Conservation (phyloP, 2,888 invertebrate species). For the Phragmatobia fuliginosa region DNA sequence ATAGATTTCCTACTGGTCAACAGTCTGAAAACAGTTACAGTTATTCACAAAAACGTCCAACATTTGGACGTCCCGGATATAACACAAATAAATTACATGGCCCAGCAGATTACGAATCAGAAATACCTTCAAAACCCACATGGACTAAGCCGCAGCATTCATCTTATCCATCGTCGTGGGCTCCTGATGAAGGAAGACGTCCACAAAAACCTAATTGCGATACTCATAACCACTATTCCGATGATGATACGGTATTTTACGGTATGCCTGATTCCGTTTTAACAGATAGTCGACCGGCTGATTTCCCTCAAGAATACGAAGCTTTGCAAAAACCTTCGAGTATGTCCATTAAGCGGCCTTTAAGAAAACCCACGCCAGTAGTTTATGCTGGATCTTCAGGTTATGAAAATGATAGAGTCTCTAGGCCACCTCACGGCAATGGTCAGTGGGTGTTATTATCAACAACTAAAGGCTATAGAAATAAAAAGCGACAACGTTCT, state of each 20-base stretch:
- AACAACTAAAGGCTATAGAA: slow-evolving; percentile 91
- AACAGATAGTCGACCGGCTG: slow-evolving; percentile 81
- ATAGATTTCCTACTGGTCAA: slow-evolving; percentile 59
- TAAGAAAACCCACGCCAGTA: slow-evolving; percentile 78
- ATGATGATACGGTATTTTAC: slow-evolving; percentile 72
- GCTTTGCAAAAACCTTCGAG: slow-evolving; percentile 71
- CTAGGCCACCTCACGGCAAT: slow-evolving; percentile 89
- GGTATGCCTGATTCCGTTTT: slow-evolving; percentile 78
- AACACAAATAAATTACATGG: slow-evolving; percentile 76
- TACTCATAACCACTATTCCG: slow-evolving; percentile 66
- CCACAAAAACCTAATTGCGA: slow-evolving; percentile 81
- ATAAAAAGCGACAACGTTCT: slow-evolving; percentile 81
- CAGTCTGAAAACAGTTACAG: slow-evolving; percentile 65
- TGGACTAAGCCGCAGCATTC: slow-evolving; percentile 73
- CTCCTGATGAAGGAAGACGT: slow-evolving; percentile 75
- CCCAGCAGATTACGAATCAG: slow-evolving; percentile 71
- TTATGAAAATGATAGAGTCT: slow-evolving; percentile 80
- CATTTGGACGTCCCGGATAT: slow-evolving; percentile 70
- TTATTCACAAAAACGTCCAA: slow-evolving; percentile 73
- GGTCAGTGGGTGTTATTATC: slow-evolving; percentile 93
- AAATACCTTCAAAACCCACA: slow-evolving; percentile 76
- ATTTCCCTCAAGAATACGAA: slow-evolving; percentile 82
- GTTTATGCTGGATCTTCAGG: slow-evolving; percentile 81
- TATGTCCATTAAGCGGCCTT: slow-evolving; percentile 68
- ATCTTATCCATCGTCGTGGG: slow-evolving; percentile 72